A percentile compares a stretch with the other conserved stretches of the same genome.
These are phyloP conservation scores for Felis chaus DNA, from an alignment of 2,113 vertebrate genomes.

Conservation along the genomic window DNA sequence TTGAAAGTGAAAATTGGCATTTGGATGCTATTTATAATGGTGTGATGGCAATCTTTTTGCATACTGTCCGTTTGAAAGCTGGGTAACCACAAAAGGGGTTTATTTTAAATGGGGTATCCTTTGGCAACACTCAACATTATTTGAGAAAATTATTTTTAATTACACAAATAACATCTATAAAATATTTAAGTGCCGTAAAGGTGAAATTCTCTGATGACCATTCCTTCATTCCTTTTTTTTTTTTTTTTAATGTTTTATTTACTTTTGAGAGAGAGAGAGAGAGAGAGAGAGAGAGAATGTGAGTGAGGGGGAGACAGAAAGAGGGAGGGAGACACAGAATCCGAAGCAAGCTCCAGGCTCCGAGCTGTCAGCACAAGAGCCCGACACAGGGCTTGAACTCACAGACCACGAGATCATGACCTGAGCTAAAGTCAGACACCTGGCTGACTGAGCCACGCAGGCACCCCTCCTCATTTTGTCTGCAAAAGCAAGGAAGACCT, in stretches of 20 bases:
- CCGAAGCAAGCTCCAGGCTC: no score
- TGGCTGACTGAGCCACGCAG: no score
- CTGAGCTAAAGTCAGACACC: no score
- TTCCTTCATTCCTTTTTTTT: background rate
- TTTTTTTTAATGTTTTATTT: no score
- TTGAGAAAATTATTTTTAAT: constrained; percentile 50
- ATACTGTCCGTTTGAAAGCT: constrained; percentile 43
- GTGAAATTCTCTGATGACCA: background rate
- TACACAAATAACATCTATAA: background rate
- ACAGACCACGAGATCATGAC: no score
- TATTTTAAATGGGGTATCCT: constrained; percentile 45
- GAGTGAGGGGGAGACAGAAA: no score
- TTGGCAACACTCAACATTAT: background rate
- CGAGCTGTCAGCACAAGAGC: no score
- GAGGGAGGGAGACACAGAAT: no score
- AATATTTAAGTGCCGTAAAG: background rate
- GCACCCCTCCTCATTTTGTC: background rate
- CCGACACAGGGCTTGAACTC: no score
- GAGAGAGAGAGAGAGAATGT: no score
- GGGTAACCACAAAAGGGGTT: background rate
- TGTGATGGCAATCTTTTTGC: constrained; percentile 57
- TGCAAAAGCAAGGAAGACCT: background rate
- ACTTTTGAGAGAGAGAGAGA: no score
- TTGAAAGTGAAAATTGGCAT: constrained; percentile 74
- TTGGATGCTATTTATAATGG: constrained; percentile 67